Base-by-base conservation (phyloP, 2,797 vertebrate genomes). In the Melanotaenia parkinsoni region DNA sequence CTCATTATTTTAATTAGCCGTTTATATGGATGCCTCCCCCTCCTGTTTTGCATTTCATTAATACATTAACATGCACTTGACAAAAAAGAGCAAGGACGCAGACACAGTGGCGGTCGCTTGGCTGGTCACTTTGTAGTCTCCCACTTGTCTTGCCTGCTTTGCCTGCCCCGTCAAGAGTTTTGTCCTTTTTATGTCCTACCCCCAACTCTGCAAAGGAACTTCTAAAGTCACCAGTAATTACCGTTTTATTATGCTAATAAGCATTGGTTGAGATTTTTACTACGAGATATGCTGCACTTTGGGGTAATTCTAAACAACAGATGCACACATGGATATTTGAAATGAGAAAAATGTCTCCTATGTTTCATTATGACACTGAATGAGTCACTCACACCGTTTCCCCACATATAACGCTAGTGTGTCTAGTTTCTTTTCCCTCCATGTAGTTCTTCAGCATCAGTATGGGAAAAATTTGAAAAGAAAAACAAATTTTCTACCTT, bases 1-100 rank as follows among this genome's bases (percentile, higher is more conserved):
- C 94, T 96, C 95, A 94, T 98, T 96, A 97, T 96, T 96, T 95
- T 96, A 98, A 97, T 97, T 95, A 95, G 82, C 93, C 91, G 93
- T 97, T 97, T 97, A 95, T 96, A 95, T 95, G 95, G 95, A 95
- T 92, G 90, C 93, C 86, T 88, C 80, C 65, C 65, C 86, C 38
- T 35, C 73, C 51, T 93, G 90, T 93, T 95, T 92, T 94, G 94
- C 94, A 95, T 96, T 95, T 96, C 95, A 97, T 96, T 96, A 97
- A 95, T 93, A 93, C 91, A 92, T 94, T 94, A 94, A 94, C 95
- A 94, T 92, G 93, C 90, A 95, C 94, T 92, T 95, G 85, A 91
- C 87, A 83, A 90, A 86, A 56, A 86, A 81, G 85, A 91, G 83
- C 91, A 92, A 94, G 91, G 89, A 91, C 87, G 16, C 77, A 85